Evolutionary conservation across 2,797 vertebrate genomes (phyloP), one percentile per base, ranked within the genome.

Genomic region (Manis crassicaudata): DNA sequence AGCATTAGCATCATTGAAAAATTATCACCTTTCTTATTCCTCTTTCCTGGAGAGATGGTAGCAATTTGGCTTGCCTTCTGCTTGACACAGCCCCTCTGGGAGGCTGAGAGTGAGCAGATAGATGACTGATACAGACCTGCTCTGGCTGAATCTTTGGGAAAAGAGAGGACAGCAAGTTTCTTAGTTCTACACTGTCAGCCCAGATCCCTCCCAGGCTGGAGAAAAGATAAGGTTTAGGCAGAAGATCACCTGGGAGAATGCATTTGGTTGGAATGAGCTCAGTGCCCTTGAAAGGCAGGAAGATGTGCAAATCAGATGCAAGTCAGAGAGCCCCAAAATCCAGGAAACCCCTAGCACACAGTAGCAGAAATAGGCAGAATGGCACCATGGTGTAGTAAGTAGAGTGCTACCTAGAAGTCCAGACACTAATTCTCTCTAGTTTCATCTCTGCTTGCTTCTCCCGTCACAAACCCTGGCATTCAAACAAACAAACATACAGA

Each of bases 361-460:
- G 7, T 20, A 82, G 56, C 27, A 52, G 56, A 76, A 70, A 46
- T 9, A 32, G 35, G 72, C 10, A n/a, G 35, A 37, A 50, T 1
- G 1, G 40, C 7, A 18, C 9, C 4, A 7, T 27, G 1, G 1
- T 23, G 17, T n/a, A 20, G 50, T 11, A 14, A 40, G 16, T 56
- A 46, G 60, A 63, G 40, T 0, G 0, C n/a, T 32, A 50, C 32
- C 2, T 20, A 8, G 32, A 12, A 17, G 32, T 23, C 3, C 9
- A 92, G 77, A 29, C 54, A 13, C 40, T 35, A 10, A 35, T 58
- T 68, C 75, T 65, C 70, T 50, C 56, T 27, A 77, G 40, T 4
- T 54, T 62, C 32, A 5, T 32, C 23, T 67, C 75, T 63, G 56
- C 25, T 43, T 88, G 76, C 56, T 83, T 92, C 43, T 73, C n/a